Evolutionary conservation across 2,797 vertebrate genomes (phyloP), one percentile per base, ranked within the genome.

Genomic region (Malurus splendens): DNA sequence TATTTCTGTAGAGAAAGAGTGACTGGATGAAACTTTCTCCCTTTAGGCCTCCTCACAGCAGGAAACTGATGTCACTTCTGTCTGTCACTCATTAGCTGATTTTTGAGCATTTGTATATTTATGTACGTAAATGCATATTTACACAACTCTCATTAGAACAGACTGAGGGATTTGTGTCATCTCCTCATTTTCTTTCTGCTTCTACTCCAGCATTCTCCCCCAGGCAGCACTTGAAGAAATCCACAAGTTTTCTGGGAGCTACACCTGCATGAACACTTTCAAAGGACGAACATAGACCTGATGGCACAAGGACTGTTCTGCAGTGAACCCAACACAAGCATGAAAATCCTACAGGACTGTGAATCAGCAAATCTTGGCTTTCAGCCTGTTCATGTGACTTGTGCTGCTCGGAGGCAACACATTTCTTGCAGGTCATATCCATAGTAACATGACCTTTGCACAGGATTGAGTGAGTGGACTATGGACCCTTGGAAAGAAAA

Each of bases 231-330:
- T 99, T 76, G 98, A 99, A 96, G 99, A 99, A 97, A 99, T 99
- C 96, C 97, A 99, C 97, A 99, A 96, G 97, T 99, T 99, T 96
- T 98, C 99, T 70, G 99, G 99, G 92, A 98, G 96, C 93, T 99
- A 99, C 92, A 99, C 98, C 87, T 99, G 99, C 96, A 99, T 99
- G 99, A 99, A 99, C 97, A 99, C 99, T 61, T 99, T 99, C 72
- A 99, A 99, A 97, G 99, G 99, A 47, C 97, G 98, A 94, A 99
- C 98, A 98, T 99, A 98, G 97, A 93, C 75, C 32, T 42, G 30
- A 3, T 51, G 87, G 68, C 8, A 28, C 54, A 59, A 65, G 79
- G 74, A 86, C 88, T 81, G 7, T 77, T 91, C 55, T 52, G 57
- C 90, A 65, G 73, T 7, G 62, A 94, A 73, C 82, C 89, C 93